phyloP scores from a whole-genome alignment of 2,888 invertebrate genomes.

The Sympetrum striolatum region DNA sequence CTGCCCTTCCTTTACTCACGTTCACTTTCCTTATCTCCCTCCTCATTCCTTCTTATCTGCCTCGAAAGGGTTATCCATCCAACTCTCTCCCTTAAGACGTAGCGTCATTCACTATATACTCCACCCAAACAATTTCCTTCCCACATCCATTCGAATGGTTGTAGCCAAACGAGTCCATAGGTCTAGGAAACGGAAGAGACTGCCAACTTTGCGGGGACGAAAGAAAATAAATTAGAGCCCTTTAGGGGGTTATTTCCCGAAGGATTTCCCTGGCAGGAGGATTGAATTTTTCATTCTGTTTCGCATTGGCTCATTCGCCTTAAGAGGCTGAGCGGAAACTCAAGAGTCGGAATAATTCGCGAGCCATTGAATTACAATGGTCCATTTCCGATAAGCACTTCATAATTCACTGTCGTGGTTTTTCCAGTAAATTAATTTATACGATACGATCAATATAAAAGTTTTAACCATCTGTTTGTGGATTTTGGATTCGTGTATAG shows the following conservation, averaged over 20 bases:
- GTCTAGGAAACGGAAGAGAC: background rate
- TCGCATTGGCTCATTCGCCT: background rate
- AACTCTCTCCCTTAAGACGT: background rate
- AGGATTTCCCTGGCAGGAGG: background rate
- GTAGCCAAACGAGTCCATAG: background rate
- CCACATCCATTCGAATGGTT: background rate
- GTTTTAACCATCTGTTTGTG: too few relatives aligned
- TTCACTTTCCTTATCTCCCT: background rate
- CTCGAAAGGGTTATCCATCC: background rate
- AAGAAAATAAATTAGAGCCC: background rate
- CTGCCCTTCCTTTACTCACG: background rate
- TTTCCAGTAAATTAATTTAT: too few relatives aligned
- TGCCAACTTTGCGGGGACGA: background rate
- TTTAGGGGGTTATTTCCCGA: background rate
- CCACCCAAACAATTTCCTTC: background rate
- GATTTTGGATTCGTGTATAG: too few relatives aligned
- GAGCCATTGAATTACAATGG: background rate
- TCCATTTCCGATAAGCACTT: background rate
- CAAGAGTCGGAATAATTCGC: background rate
- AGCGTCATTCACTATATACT: background rate
- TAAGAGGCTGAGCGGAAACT: background rate
- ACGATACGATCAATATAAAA: too few relatives aligned
- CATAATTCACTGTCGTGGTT: background rate
- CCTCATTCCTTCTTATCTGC: background rate
- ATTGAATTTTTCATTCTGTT: background rate